Base-by-base conservation (phyloP, 2,797 vertebrate species). In the Syngnathus rostellatus region DNA sequence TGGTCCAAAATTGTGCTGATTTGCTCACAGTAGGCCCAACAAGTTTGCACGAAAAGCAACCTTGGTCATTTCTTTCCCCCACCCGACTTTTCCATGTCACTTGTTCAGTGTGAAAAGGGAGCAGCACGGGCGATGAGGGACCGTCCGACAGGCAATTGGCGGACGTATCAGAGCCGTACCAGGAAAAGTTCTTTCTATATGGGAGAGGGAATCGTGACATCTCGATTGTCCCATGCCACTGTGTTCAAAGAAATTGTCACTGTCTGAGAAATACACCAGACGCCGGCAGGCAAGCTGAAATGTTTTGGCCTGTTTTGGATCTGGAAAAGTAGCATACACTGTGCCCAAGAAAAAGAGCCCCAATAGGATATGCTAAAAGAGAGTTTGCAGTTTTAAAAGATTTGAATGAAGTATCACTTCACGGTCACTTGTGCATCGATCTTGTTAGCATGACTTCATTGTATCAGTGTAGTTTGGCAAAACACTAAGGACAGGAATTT, bases 1-100 rank as follows among this genome's bases (percentile, higher is more conserved):
- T 78, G 79, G 68, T 74, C 8, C 54, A 62, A 66, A 73, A 73
- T 76, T 71, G 65, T 64, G 81, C 74, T 84, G 81, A 85, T 78
- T 76, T 74, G 72, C 71, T 43, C 63, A 85, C 85, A 83, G 81
- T 68, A 41, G 17, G 39, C 11, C 19, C 72, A 76, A 71, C 66
- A 51, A 17, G 51, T 31, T 48, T 50, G 31, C 62, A 57, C 39
- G 38, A 66, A 45, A 11, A 74, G 61, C 68, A 63, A 82, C 77
- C 79, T 81, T 76, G 70, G 75, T 31, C 53, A 31, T 37, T 57
- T 1, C 2, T 57, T 16, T 57, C 21, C 5, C 41, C 41, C 41
- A 43, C 11, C 41, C 17, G 7, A 19, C 6, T 50, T 48, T 48
- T 48, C 16, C 46, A 48, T 43, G 41, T 43, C 41, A 48, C 16